phyloP scores from a whole-genome alignment of 1,140 invertebrate genomes.

The Trachelipus rathkii region DNA sequence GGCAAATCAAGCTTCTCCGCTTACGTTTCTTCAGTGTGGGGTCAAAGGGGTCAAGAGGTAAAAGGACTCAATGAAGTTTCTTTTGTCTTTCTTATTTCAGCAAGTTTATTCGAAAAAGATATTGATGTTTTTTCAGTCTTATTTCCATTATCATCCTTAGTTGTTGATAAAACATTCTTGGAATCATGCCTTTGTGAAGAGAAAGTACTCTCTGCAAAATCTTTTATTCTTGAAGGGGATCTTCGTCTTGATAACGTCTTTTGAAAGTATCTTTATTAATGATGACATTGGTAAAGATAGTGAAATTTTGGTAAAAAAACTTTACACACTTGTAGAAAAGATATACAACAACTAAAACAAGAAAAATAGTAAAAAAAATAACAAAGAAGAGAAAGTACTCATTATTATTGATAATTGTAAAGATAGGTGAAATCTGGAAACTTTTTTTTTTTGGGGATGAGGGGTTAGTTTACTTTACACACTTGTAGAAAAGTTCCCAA shows the following conservation, averaged over 20 bases:
- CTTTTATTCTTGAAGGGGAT: no score
- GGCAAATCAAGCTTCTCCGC: background rate
- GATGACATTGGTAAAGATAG: no score
- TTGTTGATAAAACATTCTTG: background rate
- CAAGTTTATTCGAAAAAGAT: background rate
- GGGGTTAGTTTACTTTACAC: background rate
- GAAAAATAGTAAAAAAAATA: no score
- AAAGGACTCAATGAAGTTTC: background rate
- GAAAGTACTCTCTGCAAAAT: background rate
- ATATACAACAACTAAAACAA: no score
- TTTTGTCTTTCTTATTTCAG: background rate
- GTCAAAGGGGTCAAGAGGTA: background rate
- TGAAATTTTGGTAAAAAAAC: no score
- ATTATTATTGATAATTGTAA: background rate
- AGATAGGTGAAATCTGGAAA: background rate
- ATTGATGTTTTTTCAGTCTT: background rate
- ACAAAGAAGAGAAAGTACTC: background rate
- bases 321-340: no score
- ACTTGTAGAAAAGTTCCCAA: background rate
- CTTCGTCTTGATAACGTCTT: no score
- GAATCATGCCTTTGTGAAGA: background rate
- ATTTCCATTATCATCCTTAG: background rate
- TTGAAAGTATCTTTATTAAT: no score
- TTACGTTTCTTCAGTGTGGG: background rate
- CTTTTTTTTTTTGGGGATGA: no score